Base-by-base conservation (phyloP, 2,113 vertebrate genomes). In the Petrocephalus microphthalmus region DNA sequence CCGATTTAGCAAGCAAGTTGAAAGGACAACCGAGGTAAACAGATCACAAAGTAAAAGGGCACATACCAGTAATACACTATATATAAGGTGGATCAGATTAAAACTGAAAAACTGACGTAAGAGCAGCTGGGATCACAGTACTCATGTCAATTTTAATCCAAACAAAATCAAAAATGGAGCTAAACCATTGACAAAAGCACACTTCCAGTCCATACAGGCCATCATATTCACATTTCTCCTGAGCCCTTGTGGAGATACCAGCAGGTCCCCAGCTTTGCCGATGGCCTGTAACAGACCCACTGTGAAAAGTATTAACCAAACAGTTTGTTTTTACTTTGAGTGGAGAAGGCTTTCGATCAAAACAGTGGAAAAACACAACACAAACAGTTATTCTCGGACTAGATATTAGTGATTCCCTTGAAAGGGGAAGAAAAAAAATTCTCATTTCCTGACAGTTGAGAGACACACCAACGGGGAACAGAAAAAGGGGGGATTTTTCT, bases 371-470 rank as follows among this genome's bases (percentile, higher is more conserved):
- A 78, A 78, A 37, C 1, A 78, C 33, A 78, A 78, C 17, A 7
- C 17, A 37, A 74, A 37, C 11, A 3, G n/a, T 67, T 29, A n/a
- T 67, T 13, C 60, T 67, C n/a, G 1, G 25, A 67, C 60, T 67
- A 67, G n/a, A 67, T 11, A 67, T 29, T 67, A n/a, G 60, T 0
- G 10, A 67, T 67, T 67, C 60, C 10, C 60, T 29, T n/a, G 60
- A 67, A 29, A 42, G 42, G 3, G 60, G 60, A 29, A 67, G 8
- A 8, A 1, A 67, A 67, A 86, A 37, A 89, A 37, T 45, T 85
- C 64, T 90, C 88, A 90, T 91, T 91, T 92, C 89, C 89, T 90
- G 85, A 86, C 67, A 49, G 53, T 60, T 64, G 0, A 85, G 37
- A 53, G 6, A 42, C 85, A 82, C 42, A 42, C 10, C 71, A 15